A percentile compares a stretch with the other conserved stretches of the same genome.
Conservation (phyloP, 2,888 invertebrate genomes). For the Cephus pygmeus region DNA sequence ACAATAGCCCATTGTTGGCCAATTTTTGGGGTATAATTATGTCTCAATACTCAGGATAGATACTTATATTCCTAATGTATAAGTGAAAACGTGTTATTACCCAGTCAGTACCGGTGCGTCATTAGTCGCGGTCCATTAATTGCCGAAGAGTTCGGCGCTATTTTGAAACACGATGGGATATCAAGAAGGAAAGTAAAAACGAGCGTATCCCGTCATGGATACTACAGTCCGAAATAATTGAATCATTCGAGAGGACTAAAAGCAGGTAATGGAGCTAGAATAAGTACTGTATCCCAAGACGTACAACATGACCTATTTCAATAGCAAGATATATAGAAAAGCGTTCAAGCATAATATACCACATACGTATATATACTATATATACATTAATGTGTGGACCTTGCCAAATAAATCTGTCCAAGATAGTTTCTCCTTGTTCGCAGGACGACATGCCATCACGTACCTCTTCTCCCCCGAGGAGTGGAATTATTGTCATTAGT, state of each 20-base stretch:
- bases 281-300: not conserved
- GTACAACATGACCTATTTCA: not conserved
- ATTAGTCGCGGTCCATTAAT: conserved; percentile 48
- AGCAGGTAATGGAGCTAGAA: not conserved
- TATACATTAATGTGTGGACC: not conserved
- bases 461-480: conserved; percentile 23
- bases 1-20: conserved; percentile 46
- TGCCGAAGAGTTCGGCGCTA: conserved; percentile 16
- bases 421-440: not conserved
- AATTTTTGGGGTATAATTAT: conserved; percentile 50
- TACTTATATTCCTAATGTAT: conserved; percentile 35
- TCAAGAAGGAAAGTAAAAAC: conserved; percentile 4
- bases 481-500: conserved; percentile 35
- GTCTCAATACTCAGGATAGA: conserved; percentile 29
- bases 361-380: not conserved
- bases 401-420: not conserved
- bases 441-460: conserved; percentile 33
- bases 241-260: not conserved
- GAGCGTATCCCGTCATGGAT: not conserved
- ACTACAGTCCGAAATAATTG: not conserved
- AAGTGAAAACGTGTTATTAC: conserved; percentile 49
- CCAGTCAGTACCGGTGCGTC: conserved; percentile 34
- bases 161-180: conserved; percentile 4
- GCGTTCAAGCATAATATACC: not conserved
- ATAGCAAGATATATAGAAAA: not conserved